Evolutionary conservation across 2,113 vertebrate species (phyloP).

Genomic region (Tupaia chinensis): DNA sequence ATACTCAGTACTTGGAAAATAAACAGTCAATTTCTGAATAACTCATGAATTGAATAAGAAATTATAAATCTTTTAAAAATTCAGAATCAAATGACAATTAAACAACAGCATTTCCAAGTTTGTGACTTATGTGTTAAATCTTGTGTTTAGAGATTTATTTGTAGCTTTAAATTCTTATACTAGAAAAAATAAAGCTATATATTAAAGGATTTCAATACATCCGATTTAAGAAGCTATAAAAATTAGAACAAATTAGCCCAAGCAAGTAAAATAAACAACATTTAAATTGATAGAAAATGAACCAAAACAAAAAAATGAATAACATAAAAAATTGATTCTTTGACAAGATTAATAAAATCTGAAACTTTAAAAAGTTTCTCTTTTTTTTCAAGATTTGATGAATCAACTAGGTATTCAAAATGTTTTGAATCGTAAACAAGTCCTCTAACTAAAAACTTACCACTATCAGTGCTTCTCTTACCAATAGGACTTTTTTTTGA

Average conservation of each 20-base stretch:
- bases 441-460: not conserved
- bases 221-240: not conserved
- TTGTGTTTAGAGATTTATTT: not conserved
- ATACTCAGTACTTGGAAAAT: not conserved
- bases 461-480: not conserved
- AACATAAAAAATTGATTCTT: not conserved
- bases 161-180: not conserved
- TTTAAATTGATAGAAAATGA: not conserved
- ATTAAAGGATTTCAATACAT: slow-evolving; percentile 4
- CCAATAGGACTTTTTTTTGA: not conserved
- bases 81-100: not conserved
- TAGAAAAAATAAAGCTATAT: not conserved
- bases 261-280: not conserved
- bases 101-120: not conserved
- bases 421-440: slow-evolving; percentile 52
- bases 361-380: slow-evolving; percentile 45
- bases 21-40: not conserved
- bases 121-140: not conserved
- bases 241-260: slow-evolving; percentile 1
- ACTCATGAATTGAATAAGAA: not conserved
- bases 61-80: not conserved
- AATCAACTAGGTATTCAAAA: slow-evolving; percentile 28
- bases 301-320: not conserved
- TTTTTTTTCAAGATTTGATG: slow-evolving; percentile 55
- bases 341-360: slow-evolving; percentile 36